Base-by-base conservation (phyloP, 2,113 vertebrate genomes). In the Erythrocebus patas region DNA sequence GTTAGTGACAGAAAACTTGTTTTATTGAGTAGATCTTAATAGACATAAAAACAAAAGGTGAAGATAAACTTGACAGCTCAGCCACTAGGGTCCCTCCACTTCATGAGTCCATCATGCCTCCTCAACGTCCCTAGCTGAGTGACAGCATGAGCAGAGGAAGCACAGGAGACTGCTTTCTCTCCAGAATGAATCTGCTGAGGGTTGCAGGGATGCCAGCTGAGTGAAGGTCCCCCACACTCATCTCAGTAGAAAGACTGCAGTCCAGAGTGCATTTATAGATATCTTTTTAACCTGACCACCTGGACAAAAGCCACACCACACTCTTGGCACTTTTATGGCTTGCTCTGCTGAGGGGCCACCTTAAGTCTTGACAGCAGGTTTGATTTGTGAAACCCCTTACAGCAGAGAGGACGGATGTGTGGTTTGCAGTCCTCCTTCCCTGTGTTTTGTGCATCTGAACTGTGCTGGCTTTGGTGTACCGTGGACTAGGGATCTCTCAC, bases 291-390 rank as follows among this genome's bases (percentile, higher is more conserved):
- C 95, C 98, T 94, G 43, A 97, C 87, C 83, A 98, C 90, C 57
- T 98, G 98, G 91, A 98, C 87, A 0, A 98, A 98, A 0, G 95
- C 96, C 98, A 97, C 97, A 50, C 97, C 97, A 8, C 98, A 98
- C 9, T 98, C 97, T 86, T 98, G 94, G 75, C 98, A 98, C 66
- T 97, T 98, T n/a, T 96, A 98, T 70, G 97, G 97, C 57, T 97
- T 98, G 48, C 98, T 97, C 16, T 98, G 61, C 5, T 76, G 61
- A 45, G 98, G 97, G 91, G 97, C 97, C 76, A 98, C 97, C 59
- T 98, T 98, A 95, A 98, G 97, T 87, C 98, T 98, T 88, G 97
- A 98, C 72, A 98, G 97, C 91, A 98, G 97, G 61, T 97, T 98
- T 35, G 97, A 70, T 79, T 98, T 98, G 11, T 93, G 82, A 0